Conservation (phyloP, 2,888 invertebrate genomes). For the Penaeus monodon region DNA sequence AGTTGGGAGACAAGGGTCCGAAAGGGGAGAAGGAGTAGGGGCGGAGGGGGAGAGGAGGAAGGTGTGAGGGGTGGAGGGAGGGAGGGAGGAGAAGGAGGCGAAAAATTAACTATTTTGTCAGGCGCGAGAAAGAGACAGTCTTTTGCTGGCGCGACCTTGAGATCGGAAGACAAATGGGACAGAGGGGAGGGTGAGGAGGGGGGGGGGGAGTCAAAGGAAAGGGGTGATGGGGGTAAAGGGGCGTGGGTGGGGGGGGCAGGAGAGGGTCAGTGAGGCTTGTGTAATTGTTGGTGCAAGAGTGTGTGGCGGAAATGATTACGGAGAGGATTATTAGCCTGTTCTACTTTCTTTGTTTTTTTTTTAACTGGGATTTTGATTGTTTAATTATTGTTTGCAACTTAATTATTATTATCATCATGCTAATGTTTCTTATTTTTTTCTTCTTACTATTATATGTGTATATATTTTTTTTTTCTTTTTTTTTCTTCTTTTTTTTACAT, state of each 20-base stretch:
- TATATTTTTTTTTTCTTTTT: no score
- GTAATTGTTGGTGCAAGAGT: neutral
- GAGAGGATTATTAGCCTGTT: neutral
- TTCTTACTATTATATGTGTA: no score
- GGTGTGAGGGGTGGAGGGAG: neutral
- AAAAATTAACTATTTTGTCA: no score
- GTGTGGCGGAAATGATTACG: neutral
- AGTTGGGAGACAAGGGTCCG: no score
- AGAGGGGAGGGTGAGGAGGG: neutral
- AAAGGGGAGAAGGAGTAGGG: neutral
- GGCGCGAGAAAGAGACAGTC: no score
- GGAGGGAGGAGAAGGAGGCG: neutral
- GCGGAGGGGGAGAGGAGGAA: neutral
- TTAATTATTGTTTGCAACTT: no score
- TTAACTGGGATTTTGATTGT: no score
- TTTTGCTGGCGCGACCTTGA: no score
- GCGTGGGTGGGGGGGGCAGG: neutral
- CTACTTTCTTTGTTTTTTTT: no score
- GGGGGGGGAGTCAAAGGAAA: neutral
- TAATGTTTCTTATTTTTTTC: no score
- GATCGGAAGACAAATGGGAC: neutral
- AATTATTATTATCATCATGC: no score
- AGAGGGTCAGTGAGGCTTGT: neutral
- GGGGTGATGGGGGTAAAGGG: neutral
- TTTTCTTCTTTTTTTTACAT: no score